Conservation (phyloP, 2,888 invertebrate species). For the Macrophya alboannulata region DNA sequence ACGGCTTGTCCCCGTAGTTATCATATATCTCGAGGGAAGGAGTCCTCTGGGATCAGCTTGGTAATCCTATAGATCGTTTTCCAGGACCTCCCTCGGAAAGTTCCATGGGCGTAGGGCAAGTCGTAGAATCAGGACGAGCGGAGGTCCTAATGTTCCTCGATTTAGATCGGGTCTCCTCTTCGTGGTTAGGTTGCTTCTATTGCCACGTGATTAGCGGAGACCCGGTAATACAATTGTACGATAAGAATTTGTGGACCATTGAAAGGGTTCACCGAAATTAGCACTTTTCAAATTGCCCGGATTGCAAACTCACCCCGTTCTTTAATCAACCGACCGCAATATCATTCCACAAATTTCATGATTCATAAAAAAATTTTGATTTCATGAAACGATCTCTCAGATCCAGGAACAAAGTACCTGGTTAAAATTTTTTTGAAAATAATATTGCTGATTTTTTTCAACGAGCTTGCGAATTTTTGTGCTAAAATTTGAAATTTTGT, state of each 20-base stretch:
- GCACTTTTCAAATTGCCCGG: conserved; percentile 9
- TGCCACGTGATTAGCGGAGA: conserved; percentile 35
- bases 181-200: conserved; percentile 17
- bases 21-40: conserved; percentile 50
- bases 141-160: conserved; percentile 38
- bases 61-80: conserved; percentile 55
- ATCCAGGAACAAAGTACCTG: background rate
- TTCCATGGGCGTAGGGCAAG: conserved; percentile 40
- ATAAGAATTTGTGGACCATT: conserved; percentile 47
- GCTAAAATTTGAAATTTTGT: background rate
- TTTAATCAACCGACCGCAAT: background rate
- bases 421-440: background rate
- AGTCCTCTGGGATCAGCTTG: conserved; percentile 48
- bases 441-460: background rate
- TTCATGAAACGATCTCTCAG: background rate
- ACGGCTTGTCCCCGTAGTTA: conserved; percentile 53
- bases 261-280: conserved; percentile 21
- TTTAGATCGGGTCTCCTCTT: conserved; percentile 38
- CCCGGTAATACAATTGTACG: conserved; percentile 29
- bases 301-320: background rate
- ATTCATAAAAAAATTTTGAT: background rate
- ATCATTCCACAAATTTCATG: background rate
- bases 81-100: conserved; percentile 28
- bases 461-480: background rate
- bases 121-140: conserved; percentile 23